Evolutionary conservation across 2,888 invertebrate genomes (phyloP).

Genomic region (Drosophila ezoana): DNA sequence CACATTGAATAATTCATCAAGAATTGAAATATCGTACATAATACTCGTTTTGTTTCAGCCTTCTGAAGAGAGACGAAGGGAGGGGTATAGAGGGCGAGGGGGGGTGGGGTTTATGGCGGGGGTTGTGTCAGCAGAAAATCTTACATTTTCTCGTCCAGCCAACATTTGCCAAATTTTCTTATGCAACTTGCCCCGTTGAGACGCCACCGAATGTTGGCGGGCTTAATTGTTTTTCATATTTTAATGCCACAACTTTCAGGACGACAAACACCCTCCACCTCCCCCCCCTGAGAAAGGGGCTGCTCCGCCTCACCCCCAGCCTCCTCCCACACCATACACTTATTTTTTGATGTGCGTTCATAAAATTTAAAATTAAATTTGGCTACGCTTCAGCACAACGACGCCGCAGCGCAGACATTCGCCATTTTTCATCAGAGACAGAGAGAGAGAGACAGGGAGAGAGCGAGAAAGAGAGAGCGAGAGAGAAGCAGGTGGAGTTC

Average conservation of each 20-base stretch:
- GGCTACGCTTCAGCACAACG: slow-evolving; percentile 54
- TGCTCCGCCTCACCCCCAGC: background rate
- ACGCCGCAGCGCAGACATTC: slow-evolving; percentile 60
- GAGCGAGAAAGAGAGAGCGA: background rate
- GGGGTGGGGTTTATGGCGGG: background rate
- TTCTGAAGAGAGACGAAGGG: slow-evolving; percentile 42
- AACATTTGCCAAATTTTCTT: slow-evolving; percentile 36
- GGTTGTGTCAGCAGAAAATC: slow-evolving; percentile 24
- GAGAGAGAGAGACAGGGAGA: background rate
- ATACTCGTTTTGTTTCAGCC: slow-evolving; percentile 75
- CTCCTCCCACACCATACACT: slow-evolving; percentile 1
- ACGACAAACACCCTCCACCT: slow-evolving; percentile 50
- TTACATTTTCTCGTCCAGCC: slow-evolving; percentile 36
- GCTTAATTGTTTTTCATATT: slow-evolving; percentile 80
- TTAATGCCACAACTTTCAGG: slow-evolving; percentile 71
- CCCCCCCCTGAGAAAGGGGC: background rate
- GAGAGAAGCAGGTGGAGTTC: background rate
- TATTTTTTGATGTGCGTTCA: slow-evolving; percentile 77
- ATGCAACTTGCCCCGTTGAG: slow-evolving; percentile 38
- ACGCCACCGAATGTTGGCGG: slow-evolving; percentile 21
- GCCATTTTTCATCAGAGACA: slow-evolving; percentile 67
- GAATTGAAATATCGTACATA: slow-evolving; percentile 76
- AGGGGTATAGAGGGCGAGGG: slow-evolving; percentile 11
- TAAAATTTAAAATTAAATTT: slow-evolving; percentile 80
- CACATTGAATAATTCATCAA: slow-evolving; percentile 79